Conservation (phyloP, 2,888 invertebrate species). For the Drosophila peninsularis region DNA sequence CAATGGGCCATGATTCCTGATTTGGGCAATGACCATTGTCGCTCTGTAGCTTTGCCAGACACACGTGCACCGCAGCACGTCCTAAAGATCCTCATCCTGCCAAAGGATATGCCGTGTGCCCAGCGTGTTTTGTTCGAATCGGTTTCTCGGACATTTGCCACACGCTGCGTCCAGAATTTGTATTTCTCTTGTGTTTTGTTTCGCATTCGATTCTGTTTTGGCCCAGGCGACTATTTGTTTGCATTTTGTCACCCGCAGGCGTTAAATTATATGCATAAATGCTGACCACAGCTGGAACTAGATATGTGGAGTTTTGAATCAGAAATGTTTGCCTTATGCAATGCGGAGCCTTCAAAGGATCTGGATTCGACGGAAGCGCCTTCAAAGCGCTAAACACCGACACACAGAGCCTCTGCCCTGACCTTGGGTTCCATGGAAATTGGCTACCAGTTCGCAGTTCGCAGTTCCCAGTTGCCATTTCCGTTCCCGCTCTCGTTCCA, state of each 20-base stretch:
- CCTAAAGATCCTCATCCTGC: slow-evolving; percentile 15
- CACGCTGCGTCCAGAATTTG: slow-evolving; percentile 68
- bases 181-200: slow-evolving; percentile 1
- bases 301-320: slow-evolving; percentile 10
- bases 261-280: slow-evolving; percentile 72
- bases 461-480: neutral
- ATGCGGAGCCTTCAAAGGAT: slow-evolving; percentile 21
- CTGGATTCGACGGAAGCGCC: slow-evolving; percentile 37
- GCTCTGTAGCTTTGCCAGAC: slow-evolving; percentile 28
- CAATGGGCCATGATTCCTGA: slow-evolving; percentile 39
- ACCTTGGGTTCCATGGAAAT: slow-evolving; percentile 47
- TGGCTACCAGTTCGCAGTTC: neutral
- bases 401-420: slow-evolving; percentile 11
- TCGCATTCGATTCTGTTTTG: slow-evolving; percentile 68
- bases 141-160: slow-evolving; percentile 74
- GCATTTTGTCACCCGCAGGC: slow-evolving; percentile 49
- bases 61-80: slow-evolving; percentile 63
- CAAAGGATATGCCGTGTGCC: slow-evolving; percentile 44
- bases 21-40: slow-evolving; percentile 40
- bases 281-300: slow-evolving; percentile 48
- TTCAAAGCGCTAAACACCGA: slow-evolving; percentile 46
- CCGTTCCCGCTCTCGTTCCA: slow-evolving; percentile 13
- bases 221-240: slow-evolving; percentile 68
- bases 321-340: slow-evolving; percentile 34
- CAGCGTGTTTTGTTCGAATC: slow-evolving; percentile 44